These are phyloP conservation scores for Dynastes grantii DNA, from an alignment of 2,888 invertebrate species.

Conservation along the genomic window DNA sequence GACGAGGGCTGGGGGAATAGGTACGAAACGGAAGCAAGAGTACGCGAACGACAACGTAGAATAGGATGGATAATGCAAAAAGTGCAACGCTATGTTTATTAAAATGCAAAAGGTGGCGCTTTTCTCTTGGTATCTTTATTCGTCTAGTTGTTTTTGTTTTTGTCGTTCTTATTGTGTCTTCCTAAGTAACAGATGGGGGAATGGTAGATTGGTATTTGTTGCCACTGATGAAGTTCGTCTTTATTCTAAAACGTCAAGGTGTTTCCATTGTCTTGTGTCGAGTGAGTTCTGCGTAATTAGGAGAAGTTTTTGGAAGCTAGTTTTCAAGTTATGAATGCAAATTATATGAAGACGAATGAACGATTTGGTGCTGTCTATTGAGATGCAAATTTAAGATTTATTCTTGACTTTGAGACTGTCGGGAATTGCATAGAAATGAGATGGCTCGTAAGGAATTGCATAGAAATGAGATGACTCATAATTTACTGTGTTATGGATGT, in stretches of 20 bases:
- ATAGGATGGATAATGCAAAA: slow-evolving; percentile 29
- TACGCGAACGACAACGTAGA: not conserved
- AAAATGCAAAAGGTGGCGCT: slow-evolving; percentile 23
- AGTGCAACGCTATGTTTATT: slow-evolving; percentile 38
- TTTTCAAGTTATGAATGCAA: slow-evolving; percentile 3
- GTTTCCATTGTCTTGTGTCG: not conserved
- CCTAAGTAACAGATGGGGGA: not conserved
- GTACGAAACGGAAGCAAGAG: too few species aligned
- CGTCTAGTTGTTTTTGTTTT: not conserved
- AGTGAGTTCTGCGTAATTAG: slow-evolving; percentile 18
- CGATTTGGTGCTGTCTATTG: not conserved
- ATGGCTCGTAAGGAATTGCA: too few species aligned
- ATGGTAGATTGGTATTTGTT: too few species aligned
- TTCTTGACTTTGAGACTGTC: not conserved
- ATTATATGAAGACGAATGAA: not conserved
- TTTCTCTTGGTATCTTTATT: slow-evolving; percentile 2
- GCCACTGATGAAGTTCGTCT: slow-evolving; percentile 9
- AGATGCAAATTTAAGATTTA: not conserved
- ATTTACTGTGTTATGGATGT: too few species aligned
- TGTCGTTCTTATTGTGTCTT: slow-evolving; percentile 4
- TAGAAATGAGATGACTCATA: too few species aligned
- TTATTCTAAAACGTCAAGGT: not conserved
- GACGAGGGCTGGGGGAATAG: not conserved
- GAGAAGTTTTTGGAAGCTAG: not conserved
- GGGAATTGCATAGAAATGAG: too few species aligned